A percentile compares a stretch with the other conserved stretches of the same genome.
Conservation (phyloP, 2,888 invertebrate genomes). For the Euplagia quadripunctaria region DNA sequence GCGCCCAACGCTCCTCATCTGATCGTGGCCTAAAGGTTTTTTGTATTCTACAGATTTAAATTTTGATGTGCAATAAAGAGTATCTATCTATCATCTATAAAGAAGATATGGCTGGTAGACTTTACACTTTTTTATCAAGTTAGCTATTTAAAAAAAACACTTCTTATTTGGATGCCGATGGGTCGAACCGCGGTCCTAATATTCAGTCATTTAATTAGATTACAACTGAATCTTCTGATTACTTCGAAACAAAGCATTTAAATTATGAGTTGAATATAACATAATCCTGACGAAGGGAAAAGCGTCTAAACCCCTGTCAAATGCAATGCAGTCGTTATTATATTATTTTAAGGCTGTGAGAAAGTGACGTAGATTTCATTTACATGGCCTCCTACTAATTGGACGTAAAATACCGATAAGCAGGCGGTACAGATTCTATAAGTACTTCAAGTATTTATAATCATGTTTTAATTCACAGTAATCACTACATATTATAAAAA, state of each 20-base stretch:
- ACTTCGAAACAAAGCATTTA: not conserved
- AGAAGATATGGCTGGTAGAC: no score
- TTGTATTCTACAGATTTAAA: no score
- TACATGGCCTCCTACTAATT: not conserved
- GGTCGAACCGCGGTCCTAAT: not conserved
- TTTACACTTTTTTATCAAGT: no score
- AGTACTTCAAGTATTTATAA: not conserved
- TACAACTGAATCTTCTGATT: not conserved
- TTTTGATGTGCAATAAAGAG: no score
- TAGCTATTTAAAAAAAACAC: no score
- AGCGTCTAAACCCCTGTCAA: constrained; percentile 16
- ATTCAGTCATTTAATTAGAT: not conserved
- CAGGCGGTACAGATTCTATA: not conserved
- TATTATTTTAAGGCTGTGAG: constrained; percentile 7
- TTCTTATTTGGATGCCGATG: no score
- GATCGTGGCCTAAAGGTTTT: no score
- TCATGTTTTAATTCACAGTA: no score
- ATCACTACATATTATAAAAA: no score
- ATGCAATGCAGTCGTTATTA: constrained; percentile 10
- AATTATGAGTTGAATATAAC: not conserved
- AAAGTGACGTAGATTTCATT: not conserved
- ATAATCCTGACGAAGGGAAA: constrained; percentile 5
- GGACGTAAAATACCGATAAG: not conserved
- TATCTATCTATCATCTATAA: no score
- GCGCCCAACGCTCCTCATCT: no score